Base-by-base conservation (phyloP, 2,888 invertebrate species). In the Dioctria linearis region DNA sequence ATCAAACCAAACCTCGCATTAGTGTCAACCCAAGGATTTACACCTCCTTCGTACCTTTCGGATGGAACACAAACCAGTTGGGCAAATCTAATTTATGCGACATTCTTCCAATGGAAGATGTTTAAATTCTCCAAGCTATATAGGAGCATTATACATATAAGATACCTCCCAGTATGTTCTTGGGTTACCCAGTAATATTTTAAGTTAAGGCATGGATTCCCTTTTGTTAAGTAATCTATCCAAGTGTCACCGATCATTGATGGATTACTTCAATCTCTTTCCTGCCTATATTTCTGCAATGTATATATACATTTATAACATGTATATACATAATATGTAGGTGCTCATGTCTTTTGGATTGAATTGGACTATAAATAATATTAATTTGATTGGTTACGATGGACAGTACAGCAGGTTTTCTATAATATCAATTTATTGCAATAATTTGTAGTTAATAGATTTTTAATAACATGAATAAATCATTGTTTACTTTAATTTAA, bases 21-120 rank as follows among this genome's bases (percentile, higher is more conserved):
- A 75, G 66, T 79, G 81, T 79, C 78, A 81, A 79, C 81, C 69
- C 54, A 59, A 75, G 81, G 81, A 79, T 81, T 81, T 81, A 75
- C 81, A 81, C 81, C 79, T 81, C 42, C 61, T 37, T 40, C 25
- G 40, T 75, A 75, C 57, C 75, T 75, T 75, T 4, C 25, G 57
- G 59, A 59, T 25, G 25, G 8, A 4, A 13, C 46, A 11, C 13
- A 3, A 67, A 40, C 25, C 75, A 9, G 61, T 46, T 46, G 75
- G 59, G 39, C 9, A 75, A 59, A 75, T 61, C 75, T 75, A 75
- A 75, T 75, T 75, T 75, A 75, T 75, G 75, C 75, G 75, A 61
- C 75, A 75, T 75, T 61, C 75, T 75, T 59, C 40, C 51, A 75
- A 75, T 25, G 25, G 25, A 25, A 75, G 39, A 71, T 71, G 71